Conservation (phyloP, 2,888 invertebrate species). For the Arenicola marina region DNA sequence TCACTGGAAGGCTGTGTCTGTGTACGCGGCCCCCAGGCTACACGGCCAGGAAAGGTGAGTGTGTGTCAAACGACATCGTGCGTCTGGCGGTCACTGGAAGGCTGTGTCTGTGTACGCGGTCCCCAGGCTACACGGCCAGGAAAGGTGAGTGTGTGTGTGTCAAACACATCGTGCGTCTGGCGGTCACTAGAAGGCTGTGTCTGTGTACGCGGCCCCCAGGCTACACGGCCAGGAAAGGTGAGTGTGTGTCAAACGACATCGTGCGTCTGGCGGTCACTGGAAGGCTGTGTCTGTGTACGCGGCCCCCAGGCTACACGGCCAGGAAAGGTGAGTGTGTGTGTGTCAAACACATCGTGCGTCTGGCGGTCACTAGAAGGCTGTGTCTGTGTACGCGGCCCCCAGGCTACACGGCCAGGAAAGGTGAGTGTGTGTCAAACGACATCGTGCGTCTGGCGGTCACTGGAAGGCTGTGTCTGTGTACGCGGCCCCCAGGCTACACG, state of each 20-base stretch:
- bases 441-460: not conserved
- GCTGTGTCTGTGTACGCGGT: conserved; percentile 78
- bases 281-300: conserved; percentile 77
- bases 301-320: conserved; percentile 68
- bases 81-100: no score
- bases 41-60: conserved; percentile 61
- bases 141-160: conserved; percentile 36
- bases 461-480: conserved; percentile 78
- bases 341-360: conserved; percentile 68
- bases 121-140: conserved; percentile 64
- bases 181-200: conserved; percentile 80
- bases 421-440: conserved; percentile 79
- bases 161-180: not conserved
- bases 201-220: conserved; percentile 76
- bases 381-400: conserved; percentile 79
- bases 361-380: conserved; percentile 85
- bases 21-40: conserved; percentile 74
- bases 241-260: conserved; percentile 84
- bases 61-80: conserved; percentile 86
- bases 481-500: conserved; percentile 71
- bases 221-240: conserved; percentile 47
- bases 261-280: no score
- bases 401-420: conserved; percentile 45
- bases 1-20: conserved; percentile 83
- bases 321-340: conserved; percentile 37